Conservation (phyloP, 2,113 vertebrate genomes). For the Boleophthalmus pectinirostris region DNA sequence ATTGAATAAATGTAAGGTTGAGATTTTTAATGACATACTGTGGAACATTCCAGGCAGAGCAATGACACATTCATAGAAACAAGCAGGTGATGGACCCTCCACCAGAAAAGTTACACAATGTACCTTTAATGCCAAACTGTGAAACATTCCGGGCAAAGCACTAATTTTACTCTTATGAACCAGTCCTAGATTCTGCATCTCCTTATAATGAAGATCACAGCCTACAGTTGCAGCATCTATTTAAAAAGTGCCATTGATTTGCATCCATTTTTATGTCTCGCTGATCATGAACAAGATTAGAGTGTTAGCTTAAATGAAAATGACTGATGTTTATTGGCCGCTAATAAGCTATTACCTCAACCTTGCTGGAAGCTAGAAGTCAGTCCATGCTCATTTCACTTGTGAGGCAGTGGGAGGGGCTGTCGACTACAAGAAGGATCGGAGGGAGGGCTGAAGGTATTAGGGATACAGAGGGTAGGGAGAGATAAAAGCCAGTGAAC, state of each 20-base stretch:
- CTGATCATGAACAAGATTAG: conserved; percentile 58
- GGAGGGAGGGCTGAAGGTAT: conserved; percentile 45
- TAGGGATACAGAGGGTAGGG: conserved; percentile 61
- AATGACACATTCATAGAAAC: too few species aligned
- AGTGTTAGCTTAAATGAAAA: conserved; percentile 65
- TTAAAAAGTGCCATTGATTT: conserved; percentile 57
- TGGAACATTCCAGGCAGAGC: too few species aligned
- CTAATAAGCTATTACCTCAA: conserved; percentile 74
- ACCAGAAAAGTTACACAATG: too few species aligned
- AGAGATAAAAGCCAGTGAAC: conserved; percentile 58
- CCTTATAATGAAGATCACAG: conserved; percentile 12
- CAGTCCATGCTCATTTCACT: conserved; percentile 59
- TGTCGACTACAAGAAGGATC: conserved; percentile 36
- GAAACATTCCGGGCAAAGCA: not conserved
- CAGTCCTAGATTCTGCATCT: not conserved
- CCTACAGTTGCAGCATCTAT: not conserved
- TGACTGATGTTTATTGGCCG: conserved; percentile 71
- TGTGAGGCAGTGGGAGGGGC: conserved; percentile 49
- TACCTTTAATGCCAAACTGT: too few species aligned
- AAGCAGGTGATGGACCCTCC: too few species aligned
- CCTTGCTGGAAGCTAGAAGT: conserved; percentile 66
- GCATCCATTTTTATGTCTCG: conserved; percentile 40
- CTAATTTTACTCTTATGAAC: not conserved
- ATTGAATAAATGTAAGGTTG: too few species aligned
- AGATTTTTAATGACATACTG: too few species aligned